These are phyloP conservation scores for Piezodorus guildinii DNA, from an alignment of 1,140 invertebrate genomes.

Conservation along the genomic window DNA sequence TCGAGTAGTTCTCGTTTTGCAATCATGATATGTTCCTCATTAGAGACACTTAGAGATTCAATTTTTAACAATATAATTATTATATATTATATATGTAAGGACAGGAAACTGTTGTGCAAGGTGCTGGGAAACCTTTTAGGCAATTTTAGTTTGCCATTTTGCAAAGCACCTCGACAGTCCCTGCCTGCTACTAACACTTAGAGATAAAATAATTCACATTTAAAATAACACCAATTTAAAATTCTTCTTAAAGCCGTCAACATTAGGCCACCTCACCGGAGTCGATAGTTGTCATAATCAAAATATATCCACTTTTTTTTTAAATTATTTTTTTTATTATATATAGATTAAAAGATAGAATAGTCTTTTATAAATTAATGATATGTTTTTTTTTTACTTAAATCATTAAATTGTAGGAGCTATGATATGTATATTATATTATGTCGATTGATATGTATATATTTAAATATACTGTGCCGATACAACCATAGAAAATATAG, in stretches of 20 bases:
- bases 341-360: too few species aligned
- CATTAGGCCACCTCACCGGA: conserved; percentile 4
- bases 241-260: conserved; percentile 10
- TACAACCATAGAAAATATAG: conserved; percentile 18
- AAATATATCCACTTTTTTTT: conserved; percentile 7
- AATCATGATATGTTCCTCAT: too few species aligned
- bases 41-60: too few species aligned
- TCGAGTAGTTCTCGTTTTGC: too few species aligned
- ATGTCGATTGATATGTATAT: conserved; percentile 20
- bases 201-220: conserved; percentile 1
- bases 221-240: conserved; percentile 9
- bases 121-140: too few species aligned
- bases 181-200: not conserved
- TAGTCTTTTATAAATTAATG: conserved; percentile 11
- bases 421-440: conserved; percentile 21
- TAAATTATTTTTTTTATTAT: not conserved
- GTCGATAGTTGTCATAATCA: not conserved
- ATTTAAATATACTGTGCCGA: conserved; percentile 23
- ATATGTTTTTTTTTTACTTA: conserved; percentile 7
- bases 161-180: not conserved
- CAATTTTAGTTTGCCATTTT: too few species aligned
- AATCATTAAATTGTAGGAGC: conserved; percentile 19
- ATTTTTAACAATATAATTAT: too few species aligned
- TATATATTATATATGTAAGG: too few species aligned
- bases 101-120: too few species aligned